Conservation (phyloP, 2,797 vertebrate genomes). For the Austrolebias charrua region DNA sequence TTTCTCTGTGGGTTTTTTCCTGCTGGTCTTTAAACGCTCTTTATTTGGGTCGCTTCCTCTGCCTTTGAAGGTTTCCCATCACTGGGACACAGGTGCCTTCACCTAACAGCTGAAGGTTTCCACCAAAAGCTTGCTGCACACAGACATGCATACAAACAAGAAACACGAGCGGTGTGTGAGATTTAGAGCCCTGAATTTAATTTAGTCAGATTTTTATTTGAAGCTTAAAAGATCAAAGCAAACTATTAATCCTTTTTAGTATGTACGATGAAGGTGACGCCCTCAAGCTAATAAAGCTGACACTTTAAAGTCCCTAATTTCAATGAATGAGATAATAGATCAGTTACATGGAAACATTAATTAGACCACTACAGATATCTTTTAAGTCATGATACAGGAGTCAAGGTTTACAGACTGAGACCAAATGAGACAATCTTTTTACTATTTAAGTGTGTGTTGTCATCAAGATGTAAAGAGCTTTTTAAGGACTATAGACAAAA, state of each 20-base stretch:
- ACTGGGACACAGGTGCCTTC: conserved; percentile 50
- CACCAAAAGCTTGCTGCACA: conserved; percentile 12
- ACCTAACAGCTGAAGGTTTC: conserved; percentile 39
- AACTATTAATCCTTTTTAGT: background rate
- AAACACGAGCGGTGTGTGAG: conserved; percentile 1
- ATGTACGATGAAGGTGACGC: background rate
- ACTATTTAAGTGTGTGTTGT: background rate
- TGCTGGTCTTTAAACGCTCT: conserved; percentile 34
- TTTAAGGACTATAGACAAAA: background rate
- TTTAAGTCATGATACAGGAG: background rate
- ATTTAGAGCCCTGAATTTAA: background rate
- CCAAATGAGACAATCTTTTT: background rate
- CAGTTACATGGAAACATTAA: too few relatives aligned
- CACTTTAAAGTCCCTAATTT: background rate
- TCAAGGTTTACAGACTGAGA: background rate
- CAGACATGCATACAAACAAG: background rate
- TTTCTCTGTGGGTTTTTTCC: conserved; percentile 7
- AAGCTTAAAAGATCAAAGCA: background rate
- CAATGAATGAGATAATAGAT: background rate
- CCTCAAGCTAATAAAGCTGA: background rate
- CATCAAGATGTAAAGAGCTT: background rate
- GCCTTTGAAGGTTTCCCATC: conserved; percentile 39
- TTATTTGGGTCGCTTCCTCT: conserved; percentile 58
- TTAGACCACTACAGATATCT: background rate
- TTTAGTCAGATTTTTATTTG: background rate